phyloP scores from a whole-genome alignment of 2,113 vertebrate species.

The Rattus rattus region DNA sequence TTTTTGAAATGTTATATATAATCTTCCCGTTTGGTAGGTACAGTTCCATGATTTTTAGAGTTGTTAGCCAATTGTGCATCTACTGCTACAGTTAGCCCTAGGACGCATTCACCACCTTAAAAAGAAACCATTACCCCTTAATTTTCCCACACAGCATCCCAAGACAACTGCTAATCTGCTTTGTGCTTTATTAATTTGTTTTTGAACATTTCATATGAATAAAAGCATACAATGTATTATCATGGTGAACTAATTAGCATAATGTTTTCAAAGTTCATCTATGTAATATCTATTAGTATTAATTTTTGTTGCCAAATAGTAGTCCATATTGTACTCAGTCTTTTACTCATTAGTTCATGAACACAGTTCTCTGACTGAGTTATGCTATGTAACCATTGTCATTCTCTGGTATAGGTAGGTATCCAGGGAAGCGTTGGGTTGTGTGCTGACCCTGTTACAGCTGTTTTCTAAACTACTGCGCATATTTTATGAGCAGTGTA shows the following conservation, averaged over 20 bases:
- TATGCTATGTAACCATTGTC: not conserved
- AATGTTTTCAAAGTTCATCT: conserved; percentile 6
- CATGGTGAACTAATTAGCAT: not conserved
- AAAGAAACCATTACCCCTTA: not conserved
- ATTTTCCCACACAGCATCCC: not conserved
- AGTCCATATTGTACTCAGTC: not conserved
- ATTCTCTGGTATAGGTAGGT: conserved; percentile 13
- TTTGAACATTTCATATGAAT: not conserved
- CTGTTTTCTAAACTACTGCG: not conserved
- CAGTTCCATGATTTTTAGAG: not conserved
- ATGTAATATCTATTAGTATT: not conserved
- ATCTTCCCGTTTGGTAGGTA: not conserved
- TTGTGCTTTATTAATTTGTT: not conserved
- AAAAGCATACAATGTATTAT: not conserved
- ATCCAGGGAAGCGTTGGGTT: not conserved
- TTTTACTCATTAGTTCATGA: conserved; percentile 32
- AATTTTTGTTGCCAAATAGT: conserved; percentile 43
- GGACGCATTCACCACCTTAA: not conserved
- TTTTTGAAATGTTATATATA: conserved; percentile 15
- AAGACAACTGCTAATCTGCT: not conserved
- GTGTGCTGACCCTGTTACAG: not conserved
- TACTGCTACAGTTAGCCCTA: not conserved
- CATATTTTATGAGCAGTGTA: not conserved
- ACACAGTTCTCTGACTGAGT: not conserved
- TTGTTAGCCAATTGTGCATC: not conserved